Conservation (phyloP, 2,113 vertebrate genomes). For the Chionomys nivalis region DNA sequence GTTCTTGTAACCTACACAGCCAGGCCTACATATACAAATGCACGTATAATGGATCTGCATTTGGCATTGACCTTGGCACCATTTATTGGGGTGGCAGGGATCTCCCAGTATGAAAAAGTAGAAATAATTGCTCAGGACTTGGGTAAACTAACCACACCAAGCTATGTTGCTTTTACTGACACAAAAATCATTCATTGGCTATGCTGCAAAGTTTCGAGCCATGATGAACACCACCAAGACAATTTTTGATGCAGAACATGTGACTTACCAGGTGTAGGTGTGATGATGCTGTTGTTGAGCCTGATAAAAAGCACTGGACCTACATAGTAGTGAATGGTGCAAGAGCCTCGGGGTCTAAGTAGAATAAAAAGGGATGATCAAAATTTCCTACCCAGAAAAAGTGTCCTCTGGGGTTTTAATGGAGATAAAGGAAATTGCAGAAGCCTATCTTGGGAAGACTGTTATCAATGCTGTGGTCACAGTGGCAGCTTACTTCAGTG, state of each 20-base stretch:
- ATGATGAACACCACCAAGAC: neutral
- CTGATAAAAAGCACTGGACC: neutral
- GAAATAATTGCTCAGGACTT: neutral
- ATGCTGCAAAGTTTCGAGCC: neutral
- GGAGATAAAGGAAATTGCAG: neutral
- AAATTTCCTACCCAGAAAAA: neutral
- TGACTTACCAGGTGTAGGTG: neutral
- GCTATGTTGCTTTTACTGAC: neutral
- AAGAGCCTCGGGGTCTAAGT: neutral
- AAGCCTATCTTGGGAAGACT: neutral
- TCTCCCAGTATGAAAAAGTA: neutral
- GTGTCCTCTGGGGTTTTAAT: neutral
- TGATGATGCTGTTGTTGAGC: neutral
- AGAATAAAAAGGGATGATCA: neutral
- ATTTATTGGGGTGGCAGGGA: neutral
- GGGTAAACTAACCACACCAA: neutral
- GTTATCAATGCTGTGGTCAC: neutral
- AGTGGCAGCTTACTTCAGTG: neutral
- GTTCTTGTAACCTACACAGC: neutral
- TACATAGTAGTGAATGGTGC: neutral
- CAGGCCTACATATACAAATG: neutral
- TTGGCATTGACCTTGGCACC: neutral
- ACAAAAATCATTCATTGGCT: neutral
- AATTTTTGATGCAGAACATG: neutral
- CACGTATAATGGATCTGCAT: neutral